Evolutionary conservation across 2,113 vertebrate species (phyloP), one percentile per base, ranked within the genome.

Genomic region (Sebastes schlegelii): DNA sequence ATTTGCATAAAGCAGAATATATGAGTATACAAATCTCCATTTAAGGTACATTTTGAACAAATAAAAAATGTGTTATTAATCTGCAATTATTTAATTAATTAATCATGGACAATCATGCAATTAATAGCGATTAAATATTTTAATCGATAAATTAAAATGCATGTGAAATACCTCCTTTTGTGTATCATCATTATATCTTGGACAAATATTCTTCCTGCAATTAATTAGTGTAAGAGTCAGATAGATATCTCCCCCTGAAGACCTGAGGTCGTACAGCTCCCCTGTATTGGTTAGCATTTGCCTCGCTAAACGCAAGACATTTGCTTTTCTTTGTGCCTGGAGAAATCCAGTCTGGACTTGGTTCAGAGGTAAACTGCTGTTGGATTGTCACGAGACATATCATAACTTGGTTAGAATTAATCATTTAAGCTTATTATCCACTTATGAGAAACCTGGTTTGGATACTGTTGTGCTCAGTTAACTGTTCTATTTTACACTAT

Each of bases 401-500:
- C 6, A 21, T 58, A 70, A 70, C 10, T n/a, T 57, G 8, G 61
- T 83, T 34, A 51, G 43, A 84, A 64, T 65, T 64, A 74, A 60
- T 71, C 13, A 74, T 54, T 65, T 78, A 60, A 81, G n/a, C 21
- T 73, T 5, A 62, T 87, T 74, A 78, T 84, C 54, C 72, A 45
- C 54, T 81, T n/a, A 57, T 3, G 8, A 66, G 13, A 60, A 72
- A 72, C 23, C 5, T 43, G 1, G 26, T 61, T 34, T 7, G 57
- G 2, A 26, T 26, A 26, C 26, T 26, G 26, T 26, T 26, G 26
- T 26, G 26, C 26, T 26, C 26, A 26, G 26, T 26, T 26, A 26
- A 26, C 26, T 26, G 26, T 26, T 26, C 26, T 26, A 26, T 26
- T 26, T 26, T 26, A 26, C 26, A 26, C 26, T 26, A 3, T 26